Base-by-base conservation (phyloP, 1,140 invertebrate genomes). In the Drosophila sulfurigaster region DNA sequence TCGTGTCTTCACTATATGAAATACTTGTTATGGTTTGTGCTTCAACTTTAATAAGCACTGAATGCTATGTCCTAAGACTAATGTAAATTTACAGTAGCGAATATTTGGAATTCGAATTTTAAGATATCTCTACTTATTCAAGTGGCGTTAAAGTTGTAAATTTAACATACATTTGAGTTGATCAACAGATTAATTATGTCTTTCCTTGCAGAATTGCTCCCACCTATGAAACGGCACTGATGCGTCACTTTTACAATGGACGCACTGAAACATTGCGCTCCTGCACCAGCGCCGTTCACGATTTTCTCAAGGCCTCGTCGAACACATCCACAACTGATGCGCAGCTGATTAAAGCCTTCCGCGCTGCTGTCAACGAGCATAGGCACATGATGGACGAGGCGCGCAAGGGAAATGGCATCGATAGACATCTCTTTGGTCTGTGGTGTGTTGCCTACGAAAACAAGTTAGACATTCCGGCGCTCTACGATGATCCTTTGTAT, bases 371-470 rank as follows among this genome's bases (percentile, higher is more conserved):
- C 3, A 76, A 91, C 15, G 81, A 83, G 32, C 93, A 94, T 67
- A 85, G 86, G 32, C 52, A 76, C 10, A 75, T 92, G 13, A 93
- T 93, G 93, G 85, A 92, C 56, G 91, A 93, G 56, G 93, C 93
- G 0, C 85, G 94, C 83, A 93, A 93, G 38, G 95, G 95, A 1
- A 89, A 93, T 75, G 96, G 96, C 38, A 93, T 96, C 58, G 96
- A 96, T 91, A 89, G 96, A 3, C 96, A 96, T 85, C 87, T 96
- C 2, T 96, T 96, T 91, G 96, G 95, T 45, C 92, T 96, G 3
- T 96, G 96, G 92, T 95, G 96, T 56, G 93, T 95, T 3, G 93
- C 94, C 1, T 73, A 93, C 35, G 94, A 95, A 75, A 91, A 93
- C 25, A 93, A 93, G 35, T 52, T 94, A 5, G 89, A 93, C 4